Base-by-base conservation (phyloP, 2,888 invertebrate species). In the Drosophila parthenogenetica region DNA sequence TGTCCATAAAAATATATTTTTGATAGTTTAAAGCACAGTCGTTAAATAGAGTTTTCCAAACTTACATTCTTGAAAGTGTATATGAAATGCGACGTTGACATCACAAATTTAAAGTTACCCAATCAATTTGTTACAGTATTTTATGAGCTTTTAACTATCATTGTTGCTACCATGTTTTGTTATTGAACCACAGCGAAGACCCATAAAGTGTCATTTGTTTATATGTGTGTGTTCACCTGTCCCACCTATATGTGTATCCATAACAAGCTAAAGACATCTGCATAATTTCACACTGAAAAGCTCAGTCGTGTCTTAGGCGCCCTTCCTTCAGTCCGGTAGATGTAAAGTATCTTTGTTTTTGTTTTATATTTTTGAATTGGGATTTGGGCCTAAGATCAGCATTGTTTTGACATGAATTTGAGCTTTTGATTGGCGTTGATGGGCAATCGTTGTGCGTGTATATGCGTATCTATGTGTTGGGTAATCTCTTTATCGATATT, bases 71-170 rank as follows among this genome's bases (percentile, higher is more conserved):
- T 11, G 11, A 25, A 48, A 74, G 63, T 2, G 60, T 51, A 69
- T 72, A 5, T n/a, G 19, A 35, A 11, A 43, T 50, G 70, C 74
- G 53, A 29, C 8, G 14, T 42, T 7, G 19, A 29, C 16, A 13
- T 10, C 25, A 42, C 46, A 43, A 19, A 48, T 46, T 49, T 69
- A 40, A 39, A 57, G 42, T 89, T 86, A 54, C 85, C 48, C 82
- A 89, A 87, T 89, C 73, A 89, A 86, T 79, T 77, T 78, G 86
- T 86, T 85, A 81, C 67, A 85, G 66, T 87, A 87, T 86, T 89
- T 86, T 86, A 86, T 71, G 71, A 73, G 73, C 68, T 77, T 89
- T 87, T 86, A 86, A 86, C 89, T 81, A 89, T 70, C 83, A 76
- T 87, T 86, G 85, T 81, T 62, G 88, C 88, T 89, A 89, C 89